Conservation (phyloP, 2,113 vertebrate genomes). For the Hiodon alosoides region DNA sequence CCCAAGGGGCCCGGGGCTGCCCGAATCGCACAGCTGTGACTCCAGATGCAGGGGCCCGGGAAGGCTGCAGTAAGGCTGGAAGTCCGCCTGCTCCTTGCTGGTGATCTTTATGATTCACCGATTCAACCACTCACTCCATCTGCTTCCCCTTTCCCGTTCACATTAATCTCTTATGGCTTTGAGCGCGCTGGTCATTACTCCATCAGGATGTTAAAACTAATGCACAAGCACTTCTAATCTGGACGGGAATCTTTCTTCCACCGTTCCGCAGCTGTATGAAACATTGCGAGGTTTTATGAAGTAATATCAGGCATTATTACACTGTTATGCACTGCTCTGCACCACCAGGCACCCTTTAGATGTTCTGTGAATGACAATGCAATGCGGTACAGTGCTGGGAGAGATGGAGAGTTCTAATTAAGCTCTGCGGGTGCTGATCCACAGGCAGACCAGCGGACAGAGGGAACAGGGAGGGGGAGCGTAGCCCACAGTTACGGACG, state of each 20-base stretch:
- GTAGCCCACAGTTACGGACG: constrained; percentile 17
- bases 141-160: not conserved
- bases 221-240: not conserved
- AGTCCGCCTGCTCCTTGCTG: not conserved
- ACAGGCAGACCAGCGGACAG: constrained; percentile 31
- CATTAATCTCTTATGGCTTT: not conserved
- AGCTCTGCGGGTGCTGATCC: constrained; percentile 42
- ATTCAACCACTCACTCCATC: constrained; percentile 3
- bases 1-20: constrained; percentile 29
- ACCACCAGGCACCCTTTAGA: constrained; percentile 15
- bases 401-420: not conserved
- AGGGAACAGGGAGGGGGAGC: constrained; percentile 40
- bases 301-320: constrained; percentile 6
- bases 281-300: not conserved
- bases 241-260: not conserved
- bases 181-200: not conserved
- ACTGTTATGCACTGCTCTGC: constrained; percentile 14
- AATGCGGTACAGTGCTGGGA: not conserved
- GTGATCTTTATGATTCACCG: not conserved
- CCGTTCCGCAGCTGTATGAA: no score
- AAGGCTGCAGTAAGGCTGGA: not conserved
- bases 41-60: constrained; percentile 42
- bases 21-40: constrained; percentile 39
- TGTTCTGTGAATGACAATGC: not conserved
- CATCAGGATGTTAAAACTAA: not conserved